Evolutionary conservation across 2,888 invertebrate species (phyloP).

Genomic region (Phalangium opilio): DNA sequence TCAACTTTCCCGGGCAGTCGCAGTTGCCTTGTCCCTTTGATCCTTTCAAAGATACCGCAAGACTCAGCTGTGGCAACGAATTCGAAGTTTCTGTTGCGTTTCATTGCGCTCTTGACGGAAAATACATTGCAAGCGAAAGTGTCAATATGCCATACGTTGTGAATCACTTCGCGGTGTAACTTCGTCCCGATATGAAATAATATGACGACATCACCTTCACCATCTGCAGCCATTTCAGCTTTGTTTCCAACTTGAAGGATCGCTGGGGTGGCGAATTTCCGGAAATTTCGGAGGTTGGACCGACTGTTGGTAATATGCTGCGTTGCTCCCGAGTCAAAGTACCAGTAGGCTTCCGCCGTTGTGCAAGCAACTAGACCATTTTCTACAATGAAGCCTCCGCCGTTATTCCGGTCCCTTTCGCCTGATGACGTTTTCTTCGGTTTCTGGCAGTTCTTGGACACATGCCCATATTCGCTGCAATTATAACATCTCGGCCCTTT

Average conservation of each 20-base stretch:
- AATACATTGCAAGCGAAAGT: too few relatives aligned
- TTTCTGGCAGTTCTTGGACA: slow-evolving; percentile 26
- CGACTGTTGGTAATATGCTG: slow-evolving; percentile 4
- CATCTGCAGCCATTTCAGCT: slow-evolving; percentile 1
- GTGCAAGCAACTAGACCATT: too few relatives aligned
- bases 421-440: slow-evolving; percentile 25
- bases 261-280: slow-evolving; percentile 1
- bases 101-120: too few relatives aligned
- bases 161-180: too few relatives aligned
- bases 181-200: too few relatives aligned
- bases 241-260: slow-evolving; percentile 5
- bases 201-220: slow-evolving; percentile 3
- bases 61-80: too few relatives aligned
- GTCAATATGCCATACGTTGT: too few relatives aligned
- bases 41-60: slow-evolving; percentile 23
- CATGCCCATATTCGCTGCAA: slow-evolving; percentile 23
- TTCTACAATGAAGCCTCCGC: too few relatives aligned
- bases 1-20: slow-evolving; percentile 22
- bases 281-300: slow-evolving; percentile 1
- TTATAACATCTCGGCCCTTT: slow-evolving; percentile 21
- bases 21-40: slow-evolving; percentile 21
- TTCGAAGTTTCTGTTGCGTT: too few relatives aligned
- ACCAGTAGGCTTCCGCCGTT: too few relatives aligned
- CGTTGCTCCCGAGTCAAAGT: slow-evolving; percentile 6
- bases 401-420: too few relatives aligned